phyloP scores from a whole-genome alignment of 2,888 invertebrate genomes.

The Campoplex capitator region DNA sequence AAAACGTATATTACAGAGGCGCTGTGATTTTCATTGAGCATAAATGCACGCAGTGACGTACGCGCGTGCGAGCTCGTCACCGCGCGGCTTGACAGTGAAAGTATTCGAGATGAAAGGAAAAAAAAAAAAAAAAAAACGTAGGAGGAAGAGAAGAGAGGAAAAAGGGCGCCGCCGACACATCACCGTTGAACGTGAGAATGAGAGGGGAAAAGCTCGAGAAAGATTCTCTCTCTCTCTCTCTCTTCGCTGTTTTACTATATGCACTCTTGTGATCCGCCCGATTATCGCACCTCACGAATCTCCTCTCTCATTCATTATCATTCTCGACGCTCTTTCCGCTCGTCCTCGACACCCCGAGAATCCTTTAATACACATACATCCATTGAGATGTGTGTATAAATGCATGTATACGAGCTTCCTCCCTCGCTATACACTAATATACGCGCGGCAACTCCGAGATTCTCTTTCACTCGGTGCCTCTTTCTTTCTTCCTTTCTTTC shows the following conservation, averaged over 20 bases:
- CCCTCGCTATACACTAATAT: slow-evolving; percentile 34
- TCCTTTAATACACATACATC: slow-evolving; percentile 1
- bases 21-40: slow-evolving; percentile 61
- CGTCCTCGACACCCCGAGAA: slow-evolving; percentile 59
- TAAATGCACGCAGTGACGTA: slow-evolving; percentile 57
- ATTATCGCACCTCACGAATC: slow-evolving; percentile 80
- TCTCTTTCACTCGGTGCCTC: slow-evolving; percentile 54
- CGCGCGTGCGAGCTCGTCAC: slow-evolving; percentile 59
- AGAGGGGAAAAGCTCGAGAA: slow-evolving; percentile 66
- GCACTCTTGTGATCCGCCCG: slow-evolving; percentile 71
- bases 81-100: slow-evolving; percentile 60
- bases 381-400: slow-evolving; percentile 1
- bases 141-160: slow-evolving; percentile 24
- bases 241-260: slow-evolving; percentile 60
- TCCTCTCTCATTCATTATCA: slow-evolving; percentile 79
- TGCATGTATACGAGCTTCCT: slow-evolving; percentile 36
- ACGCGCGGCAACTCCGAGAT: slow-evolving; percentile 59
- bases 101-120: slow-evolving; percentile 34
- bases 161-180: slow-evolving; percentile 58
- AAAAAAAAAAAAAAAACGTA: background rate
- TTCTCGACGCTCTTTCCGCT: slow-evolving; percentile 78
- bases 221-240: slow-evolving; percentile 17
- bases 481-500: slow-evolving; percentile 55
- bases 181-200: slow-evolving; percentile 41
- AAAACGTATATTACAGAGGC: slow-evolving; percentile 25